Percentiles rank a stretch among this genome's conserved stretches.
phyloP scores from a whole-genome alignment of 1,140 invertebrate genomes.

The Hormaphis cornu region DNA sequence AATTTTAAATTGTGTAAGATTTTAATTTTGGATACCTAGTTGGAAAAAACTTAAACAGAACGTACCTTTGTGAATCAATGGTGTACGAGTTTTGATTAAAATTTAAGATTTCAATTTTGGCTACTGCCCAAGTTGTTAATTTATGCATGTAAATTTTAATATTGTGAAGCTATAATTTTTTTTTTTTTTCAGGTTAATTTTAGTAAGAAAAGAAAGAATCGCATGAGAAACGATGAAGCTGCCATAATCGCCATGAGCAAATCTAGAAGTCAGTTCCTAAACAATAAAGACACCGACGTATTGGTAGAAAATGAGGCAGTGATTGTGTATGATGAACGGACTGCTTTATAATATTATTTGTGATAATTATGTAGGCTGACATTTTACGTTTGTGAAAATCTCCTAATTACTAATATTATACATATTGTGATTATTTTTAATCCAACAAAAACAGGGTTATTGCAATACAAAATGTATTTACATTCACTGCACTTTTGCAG shows the following conservation, averaged over 20 bases:
- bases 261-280: constrained; percentile 55
- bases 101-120: no score
- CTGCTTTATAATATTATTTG: constrained; percentile 49
- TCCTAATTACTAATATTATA: not conserved
- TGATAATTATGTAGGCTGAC: not conserved
- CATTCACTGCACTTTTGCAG: not conserved
- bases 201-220: constrained; percentile 60
- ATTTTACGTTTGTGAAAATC: not conserved
- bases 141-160: no score
- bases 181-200: constrained; percentile 52
- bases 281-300: constrained; percentile 47
- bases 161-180: no score
- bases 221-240: constrained; percentile 63
- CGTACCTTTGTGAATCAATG: no score
- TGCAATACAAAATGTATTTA: not conserved
- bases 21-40: no score
- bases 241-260: constrained; percentile 64
- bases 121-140: no score
- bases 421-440: constrained; percentile 1
- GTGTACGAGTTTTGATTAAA: no score
- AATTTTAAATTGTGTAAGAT: no score
- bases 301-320: constrained; percentile 58
- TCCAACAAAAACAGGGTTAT: not conserved
- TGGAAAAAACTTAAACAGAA: no score
- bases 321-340: constrained; percentile 63